A percentile compares a stretch with the other conserved stretches of the same genome.
Conservation (phyloP, 2,888 invertebrate species). For the Stramonita haemastoma region DNA sequence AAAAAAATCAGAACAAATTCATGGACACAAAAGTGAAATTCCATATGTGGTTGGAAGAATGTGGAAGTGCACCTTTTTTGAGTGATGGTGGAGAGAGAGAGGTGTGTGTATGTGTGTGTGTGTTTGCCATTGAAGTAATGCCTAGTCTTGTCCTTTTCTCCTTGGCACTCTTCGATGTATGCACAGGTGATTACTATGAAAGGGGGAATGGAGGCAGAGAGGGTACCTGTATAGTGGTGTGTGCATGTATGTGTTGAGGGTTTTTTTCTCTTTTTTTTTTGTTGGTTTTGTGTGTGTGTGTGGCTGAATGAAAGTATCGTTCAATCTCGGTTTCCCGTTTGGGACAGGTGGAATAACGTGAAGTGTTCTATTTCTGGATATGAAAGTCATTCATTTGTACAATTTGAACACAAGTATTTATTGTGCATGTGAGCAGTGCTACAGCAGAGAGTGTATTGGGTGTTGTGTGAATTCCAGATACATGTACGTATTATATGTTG, state of each 20-base stretch:
- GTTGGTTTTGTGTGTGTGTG: neutral
- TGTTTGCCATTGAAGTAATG: neutral
- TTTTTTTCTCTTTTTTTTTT: too few relatives aligned
- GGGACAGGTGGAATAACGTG: too few relatives aligned
- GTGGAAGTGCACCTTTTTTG: neutral
- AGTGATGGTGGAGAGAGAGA: neutral
- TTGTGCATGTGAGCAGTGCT: slow-evolving; percentile 26
- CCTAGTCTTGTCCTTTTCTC: slow-evolving; percentile 19
- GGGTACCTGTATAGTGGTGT: neutral
- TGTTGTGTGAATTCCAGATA: neutral
- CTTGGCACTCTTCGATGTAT: neutral
- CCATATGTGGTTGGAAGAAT: neutral
- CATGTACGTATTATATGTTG: neutral
- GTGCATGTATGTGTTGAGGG: neutral
- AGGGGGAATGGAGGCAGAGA: neutral
- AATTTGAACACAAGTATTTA: slow-evolving; percentile 30
- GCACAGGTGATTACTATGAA: neutral
- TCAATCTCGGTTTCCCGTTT: neutral
- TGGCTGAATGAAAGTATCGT: neutral
- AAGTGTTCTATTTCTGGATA: neutral
- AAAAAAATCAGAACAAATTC: slow-evolving; percentile 1
- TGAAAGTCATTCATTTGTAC: slow-evolving; percentile 7
- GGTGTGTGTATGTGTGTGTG: too few relatives aligned
- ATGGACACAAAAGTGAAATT: slow-evolving; percentile 10
- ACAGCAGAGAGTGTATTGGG: neutral